A percentile compares a stretch with the other conserved stretches of the same genome.
These are phyloP conservation scores for Hirudinaria manillensis DNA, from an alignment of 2,888 invertebrate genomes.

Conservation along the genomic window DNA sequence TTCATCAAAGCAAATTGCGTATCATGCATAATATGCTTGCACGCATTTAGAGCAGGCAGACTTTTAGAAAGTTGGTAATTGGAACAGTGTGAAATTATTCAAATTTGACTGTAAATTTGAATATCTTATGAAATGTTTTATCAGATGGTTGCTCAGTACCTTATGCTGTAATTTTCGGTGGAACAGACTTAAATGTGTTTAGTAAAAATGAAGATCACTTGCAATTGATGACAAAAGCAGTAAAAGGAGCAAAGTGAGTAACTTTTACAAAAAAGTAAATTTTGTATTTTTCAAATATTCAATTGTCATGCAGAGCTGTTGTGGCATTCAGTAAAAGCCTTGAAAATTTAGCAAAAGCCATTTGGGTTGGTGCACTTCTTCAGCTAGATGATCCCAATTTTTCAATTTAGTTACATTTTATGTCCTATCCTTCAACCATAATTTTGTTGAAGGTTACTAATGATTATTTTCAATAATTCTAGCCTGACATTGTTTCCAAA, in stretches of 20 bases:
- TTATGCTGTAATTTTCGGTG: slow-evolving; percentile 27
- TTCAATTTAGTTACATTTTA: background rate
- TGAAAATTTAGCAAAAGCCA: background rate
- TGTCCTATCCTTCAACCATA: background rate
- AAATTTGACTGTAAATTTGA: too few relatives aligned
- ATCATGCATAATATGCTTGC: slow-evolving; percentile 15
- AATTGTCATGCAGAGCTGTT: background rate
- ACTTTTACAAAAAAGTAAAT: background rate
- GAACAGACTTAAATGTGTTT: slow-evolving; percentile 25
- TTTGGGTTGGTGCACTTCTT: background rate
- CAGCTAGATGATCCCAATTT: background rate
- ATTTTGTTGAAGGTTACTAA: background rate
- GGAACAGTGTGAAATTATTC: too few relatives aligned
- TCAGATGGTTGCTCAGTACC: slow-evolving; percentile 24
- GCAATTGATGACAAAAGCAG: background rate
- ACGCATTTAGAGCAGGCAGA: background rate
- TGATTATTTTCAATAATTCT: background rate
- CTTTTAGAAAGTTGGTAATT: background rate
- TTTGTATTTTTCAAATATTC: background rate
- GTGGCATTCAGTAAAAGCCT: background rate
- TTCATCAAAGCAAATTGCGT: slow-evolving; percentile 1
- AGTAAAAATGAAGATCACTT: slow-evolving; percentile 4
- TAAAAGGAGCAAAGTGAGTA: slow-evolving; percentile 15
- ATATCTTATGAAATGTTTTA: background rate
- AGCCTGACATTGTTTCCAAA: background rate